Evolutionary conservation across 1,140 invertebrate genomes (phyloP), one percentile per base, ranked within the genome.

Genomic region (Zaprionus vittiger): DNA sequence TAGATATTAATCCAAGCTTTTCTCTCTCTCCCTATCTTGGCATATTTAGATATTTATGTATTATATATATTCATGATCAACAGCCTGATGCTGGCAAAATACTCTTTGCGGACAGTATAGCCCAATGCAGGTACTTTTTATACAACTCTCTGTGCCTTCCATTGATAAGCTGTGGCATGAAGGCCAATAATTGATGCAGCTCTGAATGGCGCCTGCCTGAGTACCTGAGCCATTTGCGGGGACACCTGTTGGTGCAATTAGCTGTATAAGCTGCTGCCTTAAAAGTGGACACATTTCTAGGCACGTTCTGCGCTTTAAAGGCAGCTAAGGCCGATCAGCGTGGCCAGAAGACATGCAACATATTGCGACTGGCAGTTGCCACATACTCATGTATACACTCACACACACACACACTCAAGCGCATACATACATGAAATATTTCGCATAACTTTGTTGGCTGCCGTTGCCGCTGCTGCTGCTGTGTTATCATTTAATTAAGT

Each of bases 401-500:
- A 59, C 17, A 2, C 6, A 7, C 28, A 7, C 28, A 9, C 28
- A 9, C 28, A 31, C 28, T 15, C 12, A 24, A 15, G n/a, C 11
- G 17, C 28, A 61, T 49, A 55, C 55, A 61, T 77, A 65, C 26
- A 68, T 65, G 62, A 77, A 84, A 85, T 81, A 76, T 77, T 76
- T 79, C 79, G 67, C 82, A 85, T 79, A 81, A 81, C 85, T 84
- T 79, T 68, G 80, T 77, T 73, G 81, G 85, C 72, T 79, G 81
- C 70, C 66, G 64, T 74, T 11, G 38, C 38, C 12, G n/a, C n/a
- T 17, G 85, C 66, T 76, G 81, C 70, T 63, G 64, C 81, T 84
- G 79, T 82, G 79, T 80, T 90, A 90, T 85, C 86, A 85, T 89
- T 89, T 91, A 90, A 89, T 89, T 89, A 90, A 90, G 81, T 85